phyloP scores from a whole-genome alignment of 2,888 invertebrate genomes.

The Pachymerium ferrugineum region DNA sequence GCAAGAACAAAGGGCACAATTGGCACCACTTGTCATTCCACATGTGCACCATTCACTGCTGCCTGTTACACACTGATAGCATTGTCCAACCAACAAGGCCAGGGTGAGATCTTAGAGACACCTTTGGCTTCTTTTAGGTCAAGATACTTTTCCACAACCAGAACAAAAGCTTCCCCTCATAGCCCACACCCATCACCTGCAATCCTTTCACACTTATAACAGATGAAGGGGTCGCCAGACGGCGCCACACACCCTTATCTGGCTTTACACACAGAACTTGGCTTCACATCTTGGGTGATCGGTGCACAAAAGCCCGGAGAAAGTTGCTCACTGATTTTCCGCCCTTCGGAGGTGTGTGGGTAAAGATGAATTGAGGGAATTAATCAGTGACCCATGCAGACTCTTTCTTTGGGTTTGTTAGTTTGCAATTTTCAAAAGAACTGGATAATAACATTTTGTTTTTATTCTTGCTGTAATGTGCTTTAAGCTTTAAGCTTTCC shows the following conservation, averaged over 20 bases:
- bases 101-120: conserved; percentile 2
- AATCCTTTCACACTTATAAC: background rate
- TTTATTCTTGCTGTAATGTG: too few species aligned
- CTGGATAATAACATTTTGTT: too few species aligned
- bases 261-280: background rate
- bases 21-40: conserved; percentile 17
- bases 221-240: conserved; percentile 11
- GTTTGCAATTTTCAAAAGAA: too few species aligned
- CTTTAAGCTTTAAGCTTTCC: too few species aligned
- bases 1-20: conserved; percentile 5
- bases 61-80: background rate
- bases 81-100: conserved; percentile 8
- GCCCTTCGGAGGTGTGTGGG: background rate
- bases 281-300: conserved; percentile 8
- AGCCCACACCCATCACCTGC: conserved; percentile 16
- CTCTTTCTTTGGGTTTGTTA: too few species aligned
- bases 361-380: background rate
- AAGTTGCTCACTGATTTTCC: background rate
- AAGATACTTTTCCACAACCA: conserved; percentile 4
- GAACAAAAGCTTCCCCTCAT: background rate
- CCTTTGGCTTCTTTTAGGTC: conserved; percentile 17
- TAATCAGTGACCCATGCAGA: conserved; percentile 5
- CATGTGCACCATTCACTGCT: background rate
- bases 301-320: conserved; percentile 8
- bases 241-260: conserved; percentile 7